phyloP scores from a whole-genome alignment of 2,888 invertebrate species.

The Ormyrus thymus region DNA sequence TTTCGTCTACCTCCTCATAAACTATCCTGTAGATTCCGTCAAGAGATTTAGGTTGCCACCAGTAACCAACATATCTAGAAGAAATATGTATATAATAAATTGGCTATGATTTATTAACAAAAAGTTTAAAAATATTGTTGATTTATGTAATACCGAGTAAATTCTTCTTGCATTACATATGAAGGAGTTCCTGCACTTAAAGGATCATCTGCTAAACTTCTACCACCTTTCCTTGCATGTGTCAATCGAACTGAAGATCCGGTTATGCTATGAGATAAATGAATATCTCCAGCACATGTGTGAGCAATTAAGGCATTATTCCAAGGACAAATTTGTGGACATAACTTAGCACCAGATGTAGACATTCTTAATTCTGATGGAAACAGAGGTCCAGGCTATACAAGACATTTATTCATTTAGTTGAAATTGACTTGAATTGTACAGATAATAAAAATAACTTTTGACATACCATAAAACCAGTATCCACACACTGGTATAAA shows the following conservation, averaged over 20 bases:
- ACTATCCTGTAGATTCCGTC: constrained; percentile 88
- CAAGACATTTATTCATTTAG: constrained; percentile 38
- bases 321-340: constrained; percentile 89
- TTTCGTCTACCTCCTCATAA: constrained; percentile 91
- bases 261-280: constrained; percentile 84
- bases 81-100: neutral
- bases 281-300: constrained; percentile 92
- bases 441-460: neutral
- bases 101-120: constrained; percentile 6
- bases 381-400: constrained; percentile 80
- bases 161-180: constrained; percentile 99
- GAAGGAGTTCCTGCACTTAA: constrained; percentile 96
- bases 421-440: too few species aligned
- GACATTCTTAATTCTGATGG: constrained; percentile 82
- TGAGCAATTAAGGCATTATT: constrained; percentile 90
- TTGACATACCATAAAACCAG: constrained; percentile 80
- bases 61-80: constrained; percentile 90
- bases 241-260: constrained; percentile 85
- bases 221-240: constrained; percentile 82
- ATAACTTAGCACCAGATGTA: constrained; percentile 82
- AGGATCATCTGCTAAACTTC: constrained; percentile 87
- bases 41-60: constrained; percentile 93
- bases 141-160: constrained; percentile 74
- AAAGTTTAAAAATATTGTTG: constrained; percentile 1
- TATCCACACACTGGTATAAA: constrained; percentile 89